Percentiles rank a stretch among this genome's conserved stretches.
These are phyloP conservation scores for Drosophila truncata DNA, from an alignment of 1,140 invertebrate species.

Conservation along the genomic window DNA sequence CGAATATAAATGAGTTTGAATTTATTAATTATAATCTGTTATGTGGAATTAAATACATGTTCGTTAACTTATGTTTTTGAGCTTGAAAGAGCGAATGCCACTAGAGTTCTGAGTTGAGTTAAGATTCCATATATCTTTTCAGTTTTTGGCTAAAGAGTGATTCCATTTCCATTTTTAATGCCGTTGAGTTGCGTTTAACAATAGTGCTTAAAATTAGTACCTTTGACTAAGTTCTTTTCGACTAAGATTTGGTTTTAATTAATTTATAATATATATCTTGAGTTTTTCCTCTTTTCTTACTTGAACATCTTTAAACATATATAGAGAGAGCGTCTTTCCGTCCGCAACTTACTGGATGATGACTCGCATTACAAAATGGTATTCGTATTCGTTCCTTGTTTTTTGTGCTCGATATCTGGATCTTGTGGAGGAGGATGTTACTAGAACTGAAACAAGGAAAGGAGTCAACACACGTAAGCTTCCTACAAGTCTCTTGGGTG, in stretches of 20 bases:
- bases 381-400: constrained; percentile 23
- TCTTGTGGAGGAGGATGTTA: constrained; percentile 24
- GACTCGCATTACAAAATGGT: constrained; percentile 30
- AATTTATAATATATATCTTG: constrained; percentile 64
- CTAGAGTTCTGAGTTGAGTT: constrained; percentile 49
- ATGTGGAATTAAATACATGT: constrained; percentile 61
- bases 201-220: constrained; percentile 78
- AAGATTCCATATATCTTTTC: constrained; percentile 44
- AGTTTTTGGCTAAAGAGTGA: constrained; percentile 33
- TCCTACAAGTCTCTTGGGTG: background rate
- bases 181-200: constrained; percentile 66
- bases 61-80: constrained; percentile 60
- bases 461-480: constrained; percentile 4
- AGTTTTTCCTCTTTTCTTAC: constrained; percentile 37
- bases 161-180: constrained; percentile 31
- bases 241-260: constrained; percentile 71
- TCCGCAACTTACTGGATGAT: constrained; percentile 37
- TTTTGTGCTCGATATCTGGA: constrained; percentile 20
- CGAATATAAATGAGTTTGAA: constrained; percentile 64
- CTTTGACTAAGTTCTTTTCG: constrained; percentile 76
- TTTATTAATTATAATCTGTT: constrained; percentile 44
- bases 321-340: constrained; percentile 55
- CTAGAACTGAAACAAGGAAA: constrained; percentile 18
- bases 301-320: constrained; percentile 77
- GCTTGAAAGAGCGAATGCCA: constrained; percentile 66